Evolutionary conservation across 2,113 vertebrate species (phyloP).

Genomic region (Ptilonorhynchus violaceus): DNA sequence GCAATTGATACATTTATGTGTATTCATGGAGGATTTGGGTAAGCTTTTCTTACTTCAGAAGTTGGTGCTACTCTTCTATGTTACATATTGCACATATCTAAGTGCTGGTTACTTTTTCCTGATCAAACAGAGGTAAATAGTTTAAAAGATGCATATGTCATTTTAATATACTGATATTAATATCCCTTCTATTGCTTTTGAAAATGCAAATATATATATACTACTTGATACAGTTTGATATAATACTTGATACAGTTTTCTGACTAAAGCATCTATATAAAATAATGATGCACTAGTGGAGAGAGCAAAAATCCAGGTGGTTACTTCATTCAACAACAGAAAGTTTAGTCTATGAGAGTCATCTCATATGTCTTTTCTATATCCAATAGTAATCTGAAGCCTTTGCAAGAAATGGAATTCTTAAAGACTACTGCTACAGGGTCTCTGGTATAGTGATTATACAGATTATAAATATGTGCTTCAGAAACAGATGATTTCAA

Average conservation of each 20-base stretch:
- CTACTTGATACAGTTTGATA: no score
- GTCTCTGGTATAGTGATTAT: neutral
- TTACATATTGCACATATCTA: neutral
- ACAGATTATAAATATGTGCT: neutral
- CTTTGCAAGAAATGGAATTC: neutral
- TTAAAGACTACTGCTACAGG: neutral
- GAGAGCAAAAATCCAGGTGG: neutral
- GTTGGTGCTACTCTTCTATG: neutral
- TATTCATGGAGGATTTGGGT: neutral
- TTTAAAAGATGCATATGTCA: neutral
- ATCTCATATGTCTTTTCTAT: neutral
- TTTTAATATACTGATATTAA: neutral
- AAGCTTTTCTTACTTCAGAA: neutral
- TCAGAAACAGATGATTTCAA: neutral
- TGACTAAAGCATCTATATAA: neutral
- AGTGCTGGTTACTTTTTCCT: neutral
- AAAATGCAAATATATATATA: no score
- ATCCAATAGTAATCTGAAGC: neutral
- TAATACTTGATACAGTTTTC: neutral
- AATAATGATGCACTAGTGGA: neutral
- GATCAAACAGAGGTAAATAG: neutral
- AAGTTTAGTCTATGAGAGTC: neutral
- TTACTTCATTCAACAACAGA: neutral
- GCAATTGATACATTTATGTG: neutral
- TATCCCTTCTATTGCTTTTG: neutral